phyloP scores from a whole-genome alignment of 1,140 invertebrate species.

The Ceratosolen fusciceps region DNA sequence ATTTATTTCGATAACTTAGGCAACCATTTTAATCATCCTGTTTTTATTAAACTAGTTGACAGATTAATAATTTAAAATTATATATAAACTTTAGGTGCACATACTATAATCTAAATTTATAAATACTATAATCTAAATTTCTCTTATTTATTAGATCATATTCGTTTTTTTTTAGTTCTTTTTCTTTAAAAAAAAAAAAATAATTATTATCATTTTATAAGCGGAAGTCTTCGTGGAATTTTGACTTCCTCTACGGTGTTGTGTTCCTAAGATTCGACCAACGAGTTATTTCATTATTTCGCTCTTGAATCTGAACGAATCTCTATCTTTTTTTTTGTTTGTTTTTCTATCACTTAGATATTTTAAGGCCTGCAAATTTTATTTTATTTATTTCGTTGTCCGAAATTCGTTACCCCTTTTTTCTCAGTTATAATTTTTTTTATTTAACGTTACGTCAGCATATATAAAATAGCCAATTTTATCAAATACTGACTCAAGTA shows the following conservation, averaged over 20 bases:
- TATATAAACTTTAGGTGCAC: slow-evolving; percentile 6
- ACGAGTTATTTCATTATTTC: slow-evolving; percentile 47
- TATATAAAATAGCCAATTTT: not conserved
- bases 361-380: slow-evolving; percentile 16
- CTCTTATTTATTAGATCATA: slow-evolving; percentile 23
- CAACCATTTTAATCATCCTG: not conserved
- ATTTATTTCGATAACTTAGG: no score
- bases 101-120: no score
- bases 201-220: slow-evolving; percentile 8
- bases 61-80: not conserved
- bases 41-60: slow-evolving; percentile 14
- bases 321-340: slow-evolving; percentile 31
- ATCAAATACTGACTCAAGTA: slow-evolving; percentile 16
- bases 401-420: not conserved
- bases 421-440: not conserved
- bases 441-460: not conserved
- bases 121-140: slow-evolving; percentile 27
- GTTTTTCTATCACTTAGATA: slow-evolving; percentile 1
- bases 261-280: slow-evolving; percentile 48
- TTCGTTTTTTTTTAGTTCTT: slow-evolving; percentile 13
- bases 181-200: slow-evolving; percentile 17
- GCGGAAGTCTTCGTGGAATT: slow-evolving; percentile 44
- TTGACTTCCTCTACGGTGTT: slow-evolving; percentile 43
- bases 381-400: not conserved
- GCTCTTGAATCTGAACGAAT: slow-evolving; percentile 38